Evolutionary conservation across 2,113 vertebrate species (phyloP).

Genomic region (Coptodon bakossiorum): DNA sequence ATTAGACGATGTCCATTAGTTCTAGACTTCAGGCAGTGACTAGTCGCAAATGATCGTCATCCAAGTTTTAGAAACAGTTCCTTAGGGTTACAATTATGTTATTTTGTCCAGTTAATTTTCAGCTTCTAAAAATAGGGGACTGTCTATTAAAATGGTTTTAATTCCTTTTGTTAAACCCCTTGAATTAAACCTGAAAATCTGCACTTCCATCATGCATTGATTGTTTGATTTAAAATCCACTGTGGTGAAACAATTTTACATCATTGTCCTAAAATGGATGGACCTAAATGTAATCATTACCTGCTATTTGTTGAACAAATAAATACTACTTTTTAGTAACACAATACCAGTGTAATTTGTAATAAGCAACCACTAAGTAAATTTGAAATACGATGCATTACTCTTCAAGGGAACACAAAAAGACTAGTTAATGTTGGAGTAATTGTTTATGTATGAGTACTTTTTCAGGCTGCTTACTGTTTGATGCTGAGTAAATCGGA

Average conservation of each 20-base stretch:
- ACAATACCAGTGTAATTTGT: not conserved
- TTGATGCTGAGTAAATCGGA: not conserved
- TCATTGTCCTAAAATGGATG: not conserved
- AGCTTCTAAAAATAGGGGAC: not conserved
- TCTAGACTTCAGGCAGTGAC: not conserved
- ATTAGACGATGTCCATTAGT: not conserved
- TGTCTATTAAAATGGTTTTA: not conserved
- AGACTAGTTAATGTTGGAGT: not conserved
- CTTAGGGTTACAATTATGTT: not conserved
- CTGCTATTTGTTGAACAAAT: not conserved
- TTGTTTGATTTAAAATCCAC: not conserved
- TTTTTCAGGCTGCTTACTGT: not conserved
- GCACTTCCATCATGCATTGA: not conserved
- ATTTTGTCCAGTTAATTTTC: not conserved
- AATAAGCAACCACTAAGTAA: not conserved
- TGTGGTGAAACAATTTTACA: not conserved
- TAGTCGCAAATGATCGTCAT: not conserved
- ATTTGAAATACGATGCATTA: not conserved
- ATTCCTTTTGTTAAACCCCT: not conserved
- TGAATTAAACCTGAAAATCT: not conserved
- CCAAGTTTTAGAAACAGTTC: not conserved
- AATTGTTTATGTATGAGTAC: not conserved
- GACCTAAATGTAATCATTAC: not conserved
- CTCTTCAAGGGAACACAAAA: not conserved
- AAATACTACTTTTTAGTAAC: not conserved